Evolutionary conservation across 2,888 invertebrate genomes (phyloP).

Genomic region (Dasysyrphus tricinctus): DNA sequence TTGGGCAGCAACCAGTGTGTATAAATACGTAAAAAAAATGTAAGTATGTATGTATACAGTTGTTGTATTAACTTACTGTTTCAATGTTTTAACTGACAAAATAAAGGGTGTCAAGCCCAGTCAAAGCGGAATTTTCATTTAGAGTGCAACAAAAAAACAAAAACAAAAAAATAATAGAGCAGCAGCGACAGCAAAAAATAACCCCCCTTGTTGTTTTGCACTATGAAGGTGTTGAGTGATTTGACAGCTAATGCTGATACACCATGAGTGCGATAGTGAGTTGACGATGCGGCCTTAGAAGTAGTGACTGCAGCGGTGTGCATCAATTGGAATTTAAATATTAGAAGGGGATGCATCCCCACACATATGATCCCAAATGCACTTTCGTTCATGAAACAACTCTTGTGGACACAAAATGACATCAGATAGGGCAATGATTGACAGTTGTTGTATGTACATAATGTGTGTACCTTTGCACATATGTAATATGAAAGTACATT

Average conservation of each 20-base stretch:
- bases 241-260: conserved; percentile 58
- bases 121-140: conserved; percentile 57
- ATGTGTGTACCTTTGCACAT: not conserved
- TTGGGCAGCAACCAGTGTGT: conserved; percentile 44
- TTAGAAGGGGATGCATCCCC: conserved; percentile 8
- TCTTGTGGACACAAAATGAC: conserved; percentile 49
- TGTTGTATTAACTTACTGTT: conserved; percentile 45
- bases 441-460: conserved; percentile 15
- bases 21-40: not conserved
- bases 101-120: conserved; percentile 46
- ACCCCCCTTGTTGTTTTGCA: not conserved
- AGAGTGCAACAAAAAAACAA: conserved; percentile 10
- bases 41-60: not conserved
- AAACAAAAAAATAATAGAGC: not conserved
- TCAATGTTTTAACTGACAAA: conserved; percentile 48
- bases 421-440: conserved; percentile 61
- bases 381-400: conserved; percentile 35
- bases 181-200: conserved; percentile 11
- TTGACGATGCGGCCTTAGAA: conserved; percentile 14
- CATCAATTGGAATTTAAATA: conserved; percentile 65
- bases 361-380: conserved; percentile 1
- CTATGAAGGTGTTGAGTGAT: conserved; percentile 55
- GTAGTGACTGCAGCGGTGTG: conserved; percentile 19
- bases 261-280: conserved; percentile 1
- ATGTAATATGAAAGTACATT: not conserved